Percentiles rank a stretch among this genome's conserved stretches.
These are phyloP conservation scores for Cephus rjabovi DNA, from an alignment of 2,888 invertebrate genomes.

Conservation along the genomic window DNA sequence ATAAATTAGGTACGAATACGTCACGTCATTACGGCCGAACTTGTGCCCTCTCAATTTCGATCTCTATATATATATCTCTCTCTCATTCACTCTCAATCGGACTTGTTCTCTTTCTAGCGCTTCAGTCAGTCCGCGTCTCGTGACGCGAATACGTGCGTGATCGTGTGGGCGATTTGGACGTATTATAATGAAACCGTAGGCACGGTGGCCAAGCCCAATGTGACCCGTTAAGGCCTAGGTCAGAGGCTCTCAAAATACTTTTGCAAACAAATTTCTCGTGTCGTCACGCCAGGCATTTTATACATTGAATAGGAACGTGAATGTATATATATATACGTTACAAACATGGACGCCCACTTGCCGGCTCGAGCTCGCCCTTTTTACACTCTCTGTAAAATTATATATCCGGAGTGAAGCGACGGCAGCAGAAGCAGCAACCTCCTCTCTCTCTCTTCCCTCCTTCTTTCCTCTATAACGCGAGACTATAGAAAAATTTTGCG, in stretches of 20 bases:
- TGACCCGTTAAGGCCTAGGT: slow-evolving; percentile 7
- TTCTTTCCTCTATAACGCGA: background rate
- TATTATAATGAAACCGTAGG: background rate
- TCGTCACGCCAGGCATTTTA: background rate
- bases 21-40: background rate
- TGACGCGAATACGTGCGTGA: slow-evolving; percentile 1
- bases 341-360: background rate
- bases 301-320: background rate
- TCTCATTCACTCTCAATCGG: background rate
- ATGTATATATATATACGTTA: background rate
- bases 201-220: slow-evolving; percentile 9
- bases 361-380: background rate
- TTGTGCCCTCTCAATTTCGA: background rate
- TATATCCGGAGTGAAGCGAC: slow-evolving; percentile 1
- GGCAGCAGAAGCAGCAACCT: background rate
- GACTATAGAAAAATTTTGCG: background rate
- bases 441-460: background rate
- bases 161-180: slow-evolving; percentile 4
- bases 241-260: slow-evolving; percentile 5
- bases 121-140: background rate
- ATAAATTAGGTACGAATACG: background rate
- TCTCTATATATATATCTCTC: background rate
- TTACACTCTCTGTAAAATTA: slow-evolving; percentile 1
- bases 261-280: slow-evolving; percentile 1
- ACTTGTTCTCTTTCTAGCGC: background rate